Evolutionary conservation across 2,113 vertebrate species (phyloP).

Genomic region (Platysteira castanea): DNA sequence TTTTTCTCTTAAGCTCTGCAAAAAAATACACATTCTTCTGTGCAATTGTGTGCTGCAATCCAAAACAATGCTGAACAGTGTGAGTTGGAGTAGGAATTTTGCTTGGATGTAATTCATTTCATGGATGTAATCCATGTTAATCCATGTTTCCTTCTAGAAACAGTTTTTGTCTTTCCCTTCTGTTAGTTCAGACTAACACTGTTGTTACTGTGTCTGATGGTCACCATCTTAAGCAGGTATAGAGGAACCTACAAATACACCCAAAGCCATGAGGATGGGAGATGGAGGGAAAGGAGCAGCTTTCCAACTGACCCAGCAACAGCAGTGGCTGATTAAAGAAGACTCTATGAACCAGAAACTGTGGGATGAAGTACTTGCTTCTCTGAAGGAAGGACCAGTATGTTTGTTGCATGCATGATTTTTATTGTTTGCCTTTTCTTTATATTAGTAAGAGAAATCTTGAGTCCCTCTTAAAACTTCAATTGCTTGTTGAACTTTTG

Average conservation of each 20-base stretch:
- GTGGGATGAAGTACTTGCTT: conserved; percentile 93
- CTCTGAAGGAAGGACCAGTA: conserved; percentile 93
- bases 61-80: background rate
- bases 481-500: background rate
- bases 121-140: background rate
- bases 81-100: background rate
- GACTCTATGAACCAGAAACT: conserved; percentile 93
- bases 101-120: background rate
- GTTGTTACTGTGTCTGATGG: background rate
- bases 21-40: background rate
- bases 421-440: background rate
- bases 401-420: conserved; percentile 34
- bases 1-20: background rate
- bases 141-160: background rate
- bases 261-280: conserved; percentile 77
- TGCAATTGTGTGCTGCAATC: background rate
- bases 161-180: background rate
- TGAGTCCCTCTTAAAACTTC: background rate
- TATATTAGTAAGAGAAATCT: background rate
- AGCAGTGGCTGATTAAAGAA: conserved; percentile 86
- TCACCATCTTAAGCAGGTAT: conserved; percentile 55
- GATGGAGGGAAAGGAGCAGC: conserved; percentile 83
- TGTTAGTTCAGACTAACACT: background rate
- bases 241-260: conserved; percentile 68
- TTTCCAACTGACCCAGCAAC: conserved; percentile 89